Conservation (phyloP, 2,888 invertebrate genomes). For the Pogonocherus hispidulus region DNA sequence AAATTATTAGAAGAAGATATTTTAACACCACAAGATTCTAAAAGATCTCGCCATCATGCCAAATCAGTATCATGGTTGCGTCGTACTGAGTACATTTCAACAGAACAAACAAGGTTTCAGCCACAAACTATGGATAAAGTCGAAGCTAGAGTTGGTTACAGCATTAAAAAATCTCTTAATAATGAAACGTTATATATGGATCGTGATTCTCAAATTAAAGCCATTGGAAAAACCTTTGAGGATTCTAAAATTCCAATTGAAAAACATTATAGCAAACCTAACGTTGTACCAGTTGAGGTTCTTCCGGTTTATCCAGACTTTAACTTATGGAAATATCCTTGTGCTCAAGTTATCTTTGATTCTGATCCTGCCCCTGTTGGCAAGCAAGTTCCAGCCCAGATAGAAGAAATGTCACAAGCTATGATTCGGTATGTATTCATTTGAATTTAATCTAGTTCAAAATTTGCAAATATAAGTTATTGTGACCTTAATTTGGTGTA, state of each 20-base stretch:
- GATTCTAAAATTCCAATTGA: constrained; percentile 88
- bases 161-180: constrained; percentile 92
- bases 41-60: constrained; percentile 94
- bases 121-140: constrained; percentile 97
- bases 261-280: constrained; percentile 97
- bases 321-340: constrained; percentile 97
- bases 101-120: constrained; percentile 97
- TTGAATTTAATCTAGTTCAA: too few species aligned
- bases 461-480: too few species aligned
- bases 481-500: too few species aligned
- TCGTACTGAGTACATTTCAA: constrained; percentile 98
- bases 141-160: constrained; percentile 99
- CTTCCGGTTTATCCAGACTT: constrained; percentile 95
- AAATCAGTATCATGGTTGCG: constrained; percentile 98
- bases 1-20: constrained; percentile 96
- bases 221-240: constrained; percentile 97
- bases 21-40: constrained; percentile 88
- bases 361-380: constrained; percentile 96
- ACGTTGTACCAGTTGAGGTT: constrained; percentile 91
- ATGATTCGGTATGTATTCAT: constrained; percentile 85
- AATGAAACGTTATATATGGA: constrained; percentile 96
- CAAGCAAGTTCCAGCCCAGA: constrained; percentile 87
- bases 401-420: constrained; percentile 98
- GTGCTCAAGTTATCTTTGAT: constrained; percentile 98
- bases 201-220: constrained; percentile 95